Base-by-base conservation (phyloP, 1,140 invertebrate species). In the Onthophagus taurus region DNA sequence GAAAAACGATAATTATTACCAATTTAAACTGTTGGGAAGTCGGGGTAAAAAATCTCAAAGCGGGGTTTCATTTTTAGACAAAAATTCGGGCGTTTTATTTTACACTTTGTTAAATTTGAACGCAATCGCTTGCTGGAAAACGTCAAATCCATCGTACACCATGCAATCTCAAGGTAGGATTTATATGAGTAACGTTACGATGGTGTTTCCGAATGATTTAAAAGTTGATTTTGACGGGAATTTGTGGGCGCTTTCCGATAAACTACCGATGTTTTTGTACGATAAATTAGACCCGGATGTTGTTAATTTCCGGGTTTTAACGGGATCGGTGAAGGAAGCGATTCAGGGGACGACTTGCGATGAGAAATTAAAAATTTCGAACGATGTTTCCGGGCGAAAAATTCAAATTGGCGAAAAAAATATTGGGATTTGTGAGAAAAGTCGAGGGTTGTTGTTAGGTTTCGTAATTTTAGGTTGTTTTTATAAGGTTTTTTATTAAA, bases 161-260 rank as follows among this genome's bases (percentile, higher is more conserved):
- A 74, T 77, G 54, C 72, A 75, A 43, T 74, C 79, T 14, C 80
- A 83, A 55, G 78, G 76, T 13, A 63, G 80, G 21, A 74, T 86
- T 31, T 83, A 76, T 39, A 77, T 75, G 69, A 77, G 79, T 60
- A 75, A 83, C 38, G 70, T 70, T 1, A 80, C 77, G 1, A 77
- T 85, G 76, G 66, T 85, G 4, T 86, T 85, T 45, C 82, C 83
- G 4, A 85, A 81, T 31, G 83, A 85, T 55, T 67, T 87, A 5
- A 85, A 84, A 63, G 78, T 86, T 0, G 83, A 85, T 44, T 68
- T 70, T 3, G 70, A 81, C 5, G 74, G 77, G 4, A 80, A 77
- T 31, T 53, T 87, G 1, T 87, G 83, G 83, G 75, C 85, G 1
- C 54, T 87, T 0, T 82, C 80, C 0, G 80, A 87, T 60, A 72